phyloP scores from a whole-genome alignment of 2,888 invertebrate species.

The Pecten maximus region DNA sequence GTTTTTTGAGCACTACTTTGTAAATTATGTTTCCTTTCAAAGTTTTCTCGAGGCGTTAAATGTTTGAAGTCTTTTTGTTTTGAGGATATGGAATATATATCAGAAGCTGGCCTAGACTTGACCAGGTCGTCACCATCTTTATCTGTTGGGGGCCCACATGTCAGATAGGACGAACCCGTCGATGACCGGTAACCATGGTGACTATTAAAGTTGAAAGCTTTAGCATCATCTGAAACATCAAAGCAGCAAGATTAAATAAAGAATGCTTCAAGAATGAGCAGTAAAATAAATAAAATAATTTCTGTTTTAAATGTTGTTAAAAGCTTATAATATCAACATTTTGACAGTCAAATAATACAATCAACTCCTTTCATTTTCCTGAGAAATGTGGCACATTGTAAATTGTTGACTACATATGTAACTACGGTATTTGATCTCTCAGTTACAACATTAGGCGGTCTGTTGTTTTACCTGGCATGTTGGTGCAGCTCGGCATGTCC shows the following conservation, averaged over 20 bases:
- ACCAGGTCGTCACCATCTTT: conserved; percentile 10
- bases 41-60: conserved; percentile 53
- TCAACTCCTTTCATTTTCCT: not conserved
- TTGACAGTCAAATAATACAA: too few relatives aligned
- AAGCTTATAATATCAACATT: too few relatives aligned
- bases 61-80: conserved; percentile 49
- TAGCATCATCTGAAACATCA: not conserved
- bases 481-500: conserved; percentile 57
- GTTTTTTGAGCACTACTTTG: conserved; percentile 42
- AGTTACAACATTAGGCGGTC: too few relatives aligned
- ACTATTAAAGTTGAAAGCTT: conserved; percentile 25
- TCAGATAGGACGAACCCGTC: conserved; percentile 31
- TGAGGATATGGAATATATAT: conserved; percentile 48
- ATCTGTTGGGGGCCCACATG: conserved; percentile 36
- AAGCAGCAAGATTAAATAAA: not conserved
- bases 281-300: not conserved
- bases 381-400: too few relatives aligned
- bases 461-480: conserved; percentile 44
- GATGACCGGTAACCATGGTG: conserved; percentile 36
- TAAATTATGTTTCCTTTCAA: conserved; percentile 54
- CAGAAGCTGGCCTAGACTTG: conserved; percentile 37
- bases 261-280: not conserved
- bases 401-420: too few relatives aligned
- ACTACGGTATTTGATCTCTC: too few relatives aligned
- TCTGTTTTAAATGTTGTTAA: not conserved